Conservation (phyloP, 2,113 vertebrate species). For the Aleadryas rufinucha region DNA sequence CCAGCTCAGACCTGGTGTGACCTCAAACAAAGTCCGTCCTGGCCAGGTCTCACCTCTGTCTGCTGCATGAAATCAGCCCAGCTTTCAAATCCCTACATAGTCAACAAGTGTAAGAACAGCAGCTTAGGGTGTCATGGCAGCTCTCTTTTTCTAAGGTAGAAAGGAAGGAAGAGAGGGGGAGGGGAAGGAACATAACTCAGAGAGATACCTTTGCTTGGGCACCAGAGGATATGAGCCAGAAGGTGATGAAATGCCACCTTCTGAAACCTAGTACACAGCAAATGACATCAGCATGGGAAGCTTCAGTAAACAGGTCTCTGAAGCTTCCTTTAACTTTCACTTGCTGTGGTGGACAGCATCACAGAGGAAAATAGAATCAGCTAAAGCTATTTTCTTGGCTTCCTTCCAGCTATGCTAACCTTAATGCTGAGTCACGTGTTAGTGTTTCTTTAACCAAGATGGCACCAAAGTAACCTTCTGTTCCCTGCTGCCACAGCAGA, state of each 20-base stretch:
- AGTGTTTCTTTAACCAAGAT: not conserved
- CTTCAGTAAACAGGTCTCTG: not conserved
- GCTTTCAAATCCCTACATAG: not conserved
- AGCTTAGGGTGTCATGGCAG: not conserved
- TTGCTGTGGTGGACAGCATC: not conserved
- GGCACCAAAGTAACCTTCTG: not conserved
- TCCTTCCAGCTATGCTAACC: not conserved
- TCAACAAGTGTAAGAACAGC: not conserved
- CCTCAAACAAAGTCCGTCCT: not conserved
- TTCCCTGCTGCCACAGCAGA: not conserved
- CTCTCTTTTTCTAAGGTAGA: not conserved
- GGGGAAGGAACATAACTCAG: not conserved
- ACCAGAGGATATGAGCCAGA: not conserved
- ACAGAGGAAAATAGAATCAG: not conserved
- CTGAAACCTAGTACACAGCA: not conserved
- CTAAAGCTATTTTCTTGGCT: not conserved
- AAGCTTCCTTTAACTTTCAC: not conserved
- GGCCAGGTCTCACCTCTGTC: not conserved
- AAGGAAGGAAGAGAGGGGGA: not conserved
- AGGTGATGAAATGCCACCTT: not conserved
- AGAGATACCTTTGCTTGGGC: not conserved
- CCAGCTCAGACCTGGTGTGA: not conserved
- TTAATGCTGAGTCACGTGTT: not conserved
- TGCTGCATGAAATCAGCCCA: not conserved
- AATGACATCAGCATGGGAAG: rapidly evolving